Conservation (phyloP, 2,113 vertebrate species). For the Lucifuga dentata region DNA sequence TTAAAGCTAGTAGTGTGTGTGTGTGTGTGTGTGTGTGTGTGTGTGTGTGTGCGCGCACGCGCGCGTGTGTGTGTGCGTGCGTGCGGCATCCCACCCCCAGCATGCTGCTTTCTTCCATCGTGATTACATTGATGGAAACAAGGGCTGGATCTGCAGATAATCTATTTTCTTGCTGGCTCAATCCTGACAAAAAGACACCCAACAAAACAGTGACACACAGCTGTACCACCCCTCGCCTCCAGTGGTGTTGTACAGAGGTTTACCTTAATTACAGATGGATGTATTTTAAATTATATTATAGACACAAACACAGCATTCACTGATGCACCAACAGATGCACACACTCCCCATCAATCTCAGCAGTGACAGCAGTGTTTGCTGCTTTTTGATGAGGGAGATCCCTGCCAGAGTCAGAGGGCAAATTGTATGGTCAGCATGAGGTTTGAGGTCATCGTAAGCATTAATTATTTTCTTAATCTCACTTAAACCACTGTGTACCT, state of each 20-base stretch:
- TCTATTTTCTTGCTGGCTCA: constrained; percentile 51
- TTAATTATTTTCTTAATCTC: constrained; percentile 43
- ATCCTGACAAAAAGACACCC: constrained; percentile 34
- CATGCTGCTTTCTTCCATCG: constrained; percentile 4
- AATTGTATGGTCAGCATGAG: constrained; percentile 34
- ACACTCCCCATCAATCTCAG: constrained; percentile 11
- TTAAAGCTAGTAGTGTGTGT: constrained; percentile 18
- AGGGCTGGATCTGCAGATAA: constrained; percentile 45
- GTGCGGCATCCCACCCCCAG: constrained; percentile 21
- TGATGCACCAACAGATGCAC: constrained; percentile 1
- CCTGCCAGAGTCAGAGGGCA: constrained; percentile 64
- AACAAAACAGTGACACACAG: constrained; percentile 15
- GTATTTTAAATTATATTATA: constrained; percentile 9
- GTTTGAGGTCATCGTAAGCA: constrained; percentile 63
- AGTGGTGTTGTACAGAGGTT: not conserved
- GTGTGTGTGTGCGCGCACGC: constrained; percentile 12
- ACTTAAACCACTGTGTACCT: not conserved
- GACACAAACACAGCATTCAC: not conserved
- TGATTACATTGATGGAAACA: constrained; percentile 65
- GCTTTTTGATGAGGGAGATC: constrained; percentile 49
- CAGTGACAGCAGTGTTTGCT: constrained; percentile 19
- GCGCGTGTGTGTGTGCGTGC: constrained; percentile 20
- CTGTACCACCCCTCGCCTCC: not conserved
- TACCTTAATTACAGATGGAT: not conserved
- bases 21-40: constrained; percentile 12